A percentile compares a stretch with the other conserved stretches of the same genome.
phyloP scores from a whole-genome alignment of 2,797 vertebrate genomes.

The Hypotaenidia philippensis region DNA sequence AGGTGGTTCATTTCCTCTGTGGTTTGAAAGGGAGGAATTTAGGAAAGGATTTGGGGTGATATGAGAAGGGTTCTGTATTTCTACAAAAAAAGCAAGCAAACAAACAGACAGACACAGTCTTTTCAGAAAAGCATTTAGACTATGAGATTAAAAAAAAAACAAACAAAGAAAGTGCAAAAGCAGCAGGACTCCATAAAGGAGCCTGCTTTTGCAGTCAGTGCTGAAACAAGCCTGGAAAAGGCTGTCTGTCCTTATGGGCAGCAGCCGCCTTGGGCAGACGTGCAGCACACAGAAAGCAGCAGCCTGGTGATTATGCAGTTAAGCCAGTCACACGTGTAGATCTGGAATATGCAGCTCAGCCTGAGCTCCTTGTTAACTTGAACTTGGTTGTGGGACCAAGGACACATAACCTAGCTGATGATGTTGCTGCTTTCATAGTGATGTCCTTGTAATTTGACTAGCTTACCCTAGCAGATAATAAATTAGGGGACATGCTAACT shows the following conservation, averaged over 20 bases:
- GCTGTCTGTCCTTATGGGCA: neutral
- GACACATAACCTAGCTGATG: neutral
- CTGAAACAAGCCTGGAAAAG: neutral
- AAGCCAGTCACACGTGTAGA: neutral
- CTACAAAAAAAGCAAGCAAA: neutral
- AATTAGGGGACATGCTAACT: neutral
- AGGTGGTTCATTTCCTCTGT: neutral
- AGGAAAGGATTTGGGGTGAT: neutral
- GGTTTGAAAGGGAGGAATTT: neutral
- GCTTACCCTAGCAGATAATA: constrained; percentile 2
- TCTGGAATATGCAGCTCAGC: neutral
- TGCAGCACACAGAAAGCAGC: neutral
- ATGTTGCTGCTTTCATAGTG: neutral
- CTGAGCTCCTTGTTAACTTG: neutral
- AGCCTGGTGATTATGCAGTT: neutral
- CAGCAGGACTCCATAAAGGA: neutral
- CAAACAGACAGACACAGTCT: neutral
- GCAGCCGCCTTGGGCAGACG: neutral
- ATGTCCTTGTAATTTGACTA: constrained; percentile 13
- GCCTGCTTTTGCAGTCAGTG: neutral
- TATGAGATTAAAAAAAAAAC: neutral
- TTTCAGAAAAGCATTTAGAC: neutral
- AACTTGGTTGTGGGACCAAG: constrained; percentile 15
- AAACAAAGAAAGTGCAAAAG: neutral
- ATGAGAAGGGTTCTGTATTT: neutral